Base-by-base conservation (phyloP, 2,888 invertebrate genomes). In the Gari tellinella region DNA sequence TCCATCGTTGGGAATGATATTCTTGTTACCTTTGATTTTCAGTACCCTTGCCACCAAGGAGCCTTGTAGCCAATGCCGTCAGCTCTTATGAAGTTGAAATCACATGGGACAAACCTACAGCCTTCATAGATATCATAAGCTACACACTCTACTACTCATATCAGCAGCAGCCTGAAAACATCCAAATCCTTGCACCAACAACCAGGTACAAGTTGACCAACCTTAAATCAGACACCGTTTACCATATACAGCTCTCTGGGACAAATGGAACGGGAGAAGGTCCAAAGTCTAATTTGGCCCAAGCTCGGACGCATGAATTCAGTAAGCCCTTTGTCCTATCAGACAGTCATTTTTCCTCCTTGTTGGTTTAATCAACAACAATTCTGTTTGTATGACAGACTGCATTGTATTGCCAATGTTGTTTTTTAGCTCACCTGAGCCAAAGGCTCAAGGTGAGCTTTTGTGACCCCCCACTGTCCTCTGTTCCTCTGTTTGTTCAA, bases 171-270 rank as follows among this genome's bases (percentile, higher is more conserved):
- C 88, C 85, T 46, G 86, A 86, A 31, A 86, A 86, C 14, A 77
- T 89, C 46, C 87, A 84, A 41, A 88, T 91, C 40, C 65, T 80
- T 7, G 88, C 90, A 1, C 86, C 89, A 2, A 81, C 83, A 2
- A 80, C 81, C 26, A 82, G 72, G 31, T 98, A 97, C 94, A 96
- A 96, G 23, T 94, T 99, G 86, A 96, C 95, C 85, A 96, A 96
- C 63, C 94, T 99, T 49, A 97, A 97, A 92, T 99, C 99, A 38
- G 97, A 98, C 94, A 99, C 98, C 14, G 93, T 97, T 85, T 99
- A 99, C 94, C 97, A 97, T 93, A 96, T 99, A 89, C 98, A 98
- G 96, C 93, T 99, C 86, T 97, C 98, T 15, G 99, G 99, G 68
- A 94, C 97, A 83, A 98, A 97, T 17, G 96, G 94, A 96, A 80